A percentile compares a stretch with the other conserved stretches of the same genome.
Conservation (phyloP, 2,888 invertebrate species). For the Rhorus exstirpatorius region DNA sequence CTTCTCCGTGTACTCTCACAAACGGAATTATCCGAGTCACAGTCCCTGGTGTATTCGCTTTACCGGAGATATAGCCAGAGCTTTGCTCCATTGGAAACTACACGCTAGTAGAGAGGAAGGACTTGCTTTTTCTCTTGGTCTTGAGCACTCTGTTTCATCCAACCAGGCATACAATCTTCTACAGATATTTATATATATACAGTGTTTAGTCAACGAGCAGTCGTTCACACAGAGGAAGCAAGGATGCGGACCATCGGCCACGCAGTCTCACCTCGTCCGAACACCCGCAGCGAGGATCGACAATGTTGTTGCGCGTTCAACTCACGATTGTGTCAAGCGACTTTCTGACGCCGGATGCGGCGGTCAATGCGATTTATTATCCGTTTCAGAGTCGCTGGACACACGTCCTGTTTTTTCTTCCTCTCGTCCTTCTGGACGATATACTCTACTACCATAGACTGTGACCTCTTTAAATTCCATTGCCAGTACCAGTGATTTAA, state of each 20-base stretch:
- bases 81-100: background rate
- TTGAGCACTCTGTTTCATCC: background rate
- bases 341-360: conserved; percentile 64
- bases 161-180: background rate
- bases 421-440: background rate
- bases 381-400: conserved; percentile 39
- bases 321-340: conserved; percentile 18
- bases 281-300: conserved; percentile 12
- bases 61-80: background rate
- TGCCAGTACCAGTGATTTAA: too few relatives aligned
- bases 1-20: conserved; percentile 6
- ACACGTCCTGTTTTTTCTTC: conserved; percentile 17
- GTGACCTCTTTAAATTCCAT: too few relatives aligned
- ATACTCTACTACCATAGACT: too few relatives aligned
- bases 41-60: conserved; percentile 6
- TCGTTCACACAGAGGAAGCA: background rate
- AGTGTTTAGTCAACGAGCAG: background rate
- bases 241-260: background rate
- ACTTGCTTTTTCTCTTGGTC: conserved; percentile 2
- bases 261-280: background rate
- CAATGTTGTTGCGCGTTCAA: conserved; percentile 25
- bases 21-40: conserved; percentile 11
- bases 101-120: background rate
- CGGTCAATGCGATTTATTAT: conserved; percentile 72
- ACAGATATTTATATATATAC: background rate